Conservation (phyloP, 2,113 vertebrate species). For the Bolborhynchus lineola region DNA sequence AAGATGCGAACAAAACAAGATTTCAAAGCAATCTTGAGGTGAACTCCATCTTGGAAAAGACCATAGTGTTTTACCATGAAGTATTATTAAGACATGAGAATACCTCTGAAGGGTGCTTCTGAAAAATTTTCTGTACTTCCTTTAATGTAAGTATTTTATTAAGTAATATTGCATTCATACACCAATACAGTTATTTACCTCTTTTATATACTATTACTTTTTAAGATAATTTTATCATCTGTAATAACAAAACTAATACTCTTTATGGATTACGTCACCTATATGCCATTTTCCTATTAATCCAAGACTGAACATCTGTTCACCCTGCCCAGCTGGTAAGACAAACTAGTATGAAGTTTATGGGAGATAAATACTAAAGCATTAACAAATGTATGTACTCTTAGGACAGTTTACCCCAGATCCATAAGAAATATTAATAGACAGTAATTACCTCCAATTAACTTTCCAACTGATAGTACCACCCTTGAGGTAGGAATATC, state of each 20-base stretch:
- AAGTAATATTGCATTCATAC: not conserved
- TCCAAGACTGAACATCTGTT: not conserved
- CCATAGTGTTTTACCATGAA: not conserved
- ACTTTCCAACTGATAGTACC: not conserved
- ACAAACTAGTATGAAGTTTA: not conserved
- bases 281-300: not conserved
- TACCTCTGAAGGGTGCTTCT: rapidly evolving
- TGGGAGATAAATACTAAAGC: not conserved
- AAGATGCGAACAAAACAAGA: rapidly evolving
- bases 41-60: not conserved
- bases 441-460: not conserved
- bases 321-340: not conserved
- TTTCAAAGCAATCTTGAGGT: not conserved
- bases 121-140: not conserved
- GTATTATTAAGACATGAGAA: not conserved
- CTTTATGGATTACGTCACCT: not conserved
- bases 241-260: not conserved
- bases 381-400: not conserved
- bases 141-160: not conserved
- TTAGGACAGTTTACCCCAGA: not conserved
- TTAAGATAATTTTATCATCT: not conserved
- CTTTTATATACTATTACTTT: not conserved
- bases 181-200: not conserved
- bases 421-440: not conserved
- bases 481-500: not conserved